phyloP scores from a whole-genome alignment of 2,113 vertebrate genomes.

The Tragulus kanchil region DNA sequence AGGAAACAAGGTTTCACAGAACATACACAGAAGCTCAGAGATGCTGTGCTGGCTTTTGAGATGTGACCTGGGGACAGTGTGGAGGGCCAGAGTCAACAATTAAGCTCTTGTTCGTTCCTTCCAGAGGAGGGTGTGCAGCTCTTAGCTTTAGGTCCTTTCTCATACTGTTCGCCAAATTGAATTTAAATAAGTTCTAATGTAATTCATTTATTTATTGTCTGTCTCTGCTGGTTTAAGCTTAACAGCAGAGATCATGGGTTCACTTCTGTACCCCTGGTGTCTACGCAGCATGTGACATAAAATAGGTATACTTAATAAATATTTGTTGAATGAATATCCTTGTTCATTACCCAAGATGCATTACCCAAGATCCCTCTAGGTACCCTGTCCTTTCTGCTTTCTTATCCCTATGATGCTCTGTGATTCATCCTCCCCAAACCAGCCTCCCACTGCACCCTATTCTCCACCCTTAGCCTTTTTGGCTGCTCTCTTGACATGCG shows the following conservation, averaged over 20 bases:
- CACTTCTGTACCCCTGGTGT: background rate
- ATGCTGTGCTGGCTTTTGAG: background rate
- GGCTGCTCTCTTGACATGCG: background rate
- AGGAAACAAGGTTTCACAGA: background rate
- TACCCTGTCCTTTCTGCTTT: background rate
- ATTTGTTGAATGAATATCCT: conserved; percentile 16
- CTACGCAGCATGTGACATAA: background rate
- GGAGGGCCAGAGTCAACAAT: background rate
- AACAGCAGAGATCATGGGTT: background rate
- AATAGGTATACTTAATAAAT: background rate
- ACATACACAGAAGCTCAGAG: background rate
- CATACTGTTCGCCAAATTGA: background rate
- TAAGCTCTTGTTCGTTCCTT: background rate
- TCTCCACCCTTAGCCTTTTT: background rate
- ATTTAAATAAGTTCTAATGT: background rate
- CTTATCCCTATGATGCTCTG: background rate
- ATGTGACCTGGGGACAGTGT: background rate
- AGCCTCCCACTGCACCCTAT: background rate
- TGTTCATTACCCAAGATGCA: background rate
- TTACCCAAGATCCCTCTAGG: no score
- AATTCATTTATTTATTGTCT: background rate
- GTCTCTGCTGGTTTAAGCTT: conserved; percentile 8
- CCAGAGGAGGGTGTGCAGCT: background rate
- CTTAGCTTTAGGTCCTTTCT: conserved; percentile 30
- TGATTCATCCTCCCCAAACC: background rate